A percentile compares a stretch with the other conserved stretches of the same genome.
phyloP scores from a whole-genome alignment of 2,113 vertebrate species.

The Zeus faber region DNA sequence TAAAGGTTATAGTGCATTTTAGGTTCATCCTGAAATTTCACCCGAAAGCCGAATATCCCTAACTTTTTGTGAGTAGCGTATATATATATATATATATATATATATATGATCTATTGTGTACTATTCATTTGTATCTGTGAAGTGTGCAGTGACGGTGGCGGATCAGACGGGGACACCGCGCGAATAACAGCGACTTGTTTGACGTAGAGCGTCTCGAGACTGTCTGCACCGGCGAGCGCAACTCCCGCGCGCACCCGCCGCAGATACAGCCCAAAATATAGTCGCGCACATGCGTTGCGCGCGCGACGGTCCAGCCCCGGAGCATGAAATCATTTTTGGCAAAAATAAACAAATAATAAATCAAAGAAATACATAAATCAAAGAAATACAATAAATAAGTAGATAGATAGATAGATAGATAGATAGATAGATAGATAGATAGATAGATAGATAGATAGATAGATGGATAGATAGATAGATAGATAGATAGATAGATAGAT shows the following conservation, averaged over 20 bases:
- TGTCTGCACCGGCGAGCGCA: constrained; percentile 10
- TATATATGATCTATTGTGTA: neutral
- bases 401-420: constrained; percentile 5
- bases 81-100: neutral
- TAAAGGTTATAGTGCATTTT: too few species aligned
- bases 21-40: too few species aligned
- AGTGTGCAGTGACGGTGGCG: constrained; percentile 27
- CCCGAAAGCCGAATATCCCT: too few species aligned
- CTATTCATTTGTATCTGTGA: constrained; percentile 34
- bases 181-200: constrained; percentile 35
- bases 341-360: constrained; percentile 28
- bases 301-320: too few species aligned
- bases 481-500: too few species aligned
- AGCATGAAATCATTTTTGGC: too few species aligned
- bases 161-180: constrained; percentile 31
- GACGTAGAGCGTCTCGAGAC: constrained; percentile 25
- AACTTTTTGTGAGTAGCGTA: neutral
- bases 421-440: neutral
- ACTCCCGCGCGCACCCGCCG: neutral
- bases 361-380: neutral
- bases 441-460: too few species aligned
- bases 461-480: too few species aligned
- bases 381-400: too few species aligned
- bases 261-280: neutral
- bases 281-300: constrained; percentile 5